These are phyloP conservation scores for Grantiella picta DNA, from an alignment of 2,113 vertebrate genomes.

Conservation along the genomic window DNA sequence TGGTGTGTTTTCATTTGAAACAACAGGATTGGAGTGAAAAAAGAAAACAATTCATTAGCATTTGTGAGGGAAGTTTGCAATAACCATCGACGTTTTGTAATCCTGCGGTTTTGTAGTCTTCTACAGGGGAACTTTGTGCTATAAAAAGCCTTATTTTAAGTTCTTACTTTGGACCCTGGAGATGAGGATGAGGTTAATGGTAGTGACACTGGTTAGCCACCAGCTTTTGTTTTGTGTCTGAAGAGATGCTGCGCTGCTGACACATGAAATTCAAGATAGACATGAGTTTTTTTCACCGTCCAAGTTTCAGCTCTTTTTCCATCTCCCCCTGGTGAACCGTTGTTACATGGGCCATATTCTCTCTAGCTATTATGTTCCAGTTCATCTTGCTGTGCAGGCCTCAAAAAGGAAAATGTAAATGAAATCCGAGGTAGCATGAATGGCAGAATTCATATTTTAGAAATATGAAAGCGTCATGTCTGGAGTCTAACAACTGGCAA, in stretches of 20 bases:
- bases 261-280: neutral
- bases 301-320: neutral
- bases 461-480: neutral
- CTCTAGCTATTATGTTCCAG: neutral
- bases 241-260: neutral
- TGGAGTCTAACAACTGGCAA: neutral
- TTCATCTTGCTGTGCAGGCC: neutral
- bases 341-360: fast-evolving
- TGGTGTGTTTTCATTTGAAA: conserved; percentile 49
- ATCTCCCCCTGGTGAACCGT: neutral
- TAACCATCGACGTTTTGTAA: conserved; percentile 2
- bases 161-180: neutral
- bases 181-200: conserved; percentile 6
- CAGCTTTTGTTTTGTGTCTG: neutral
- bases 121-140: neutral
- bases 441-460: conserved; percentile 18
- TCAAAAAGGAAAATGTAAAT: neutral
- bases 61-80: conserved; percentile 49
- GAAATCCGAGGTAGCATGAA: neutral
- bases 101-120: neutral
- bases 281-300: neutral
- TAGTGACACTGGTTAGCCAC: conserved; percentile 6
- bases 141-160: neutral
- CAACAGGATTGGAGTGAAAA: conserved; percentile 23
- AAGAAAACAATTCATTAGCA: conserved; percentile 56